phyloP scores from a whole-genome alignment of 2,888 invertebrate genomes.

The Eudasyphora cyanicolor region DNA sequence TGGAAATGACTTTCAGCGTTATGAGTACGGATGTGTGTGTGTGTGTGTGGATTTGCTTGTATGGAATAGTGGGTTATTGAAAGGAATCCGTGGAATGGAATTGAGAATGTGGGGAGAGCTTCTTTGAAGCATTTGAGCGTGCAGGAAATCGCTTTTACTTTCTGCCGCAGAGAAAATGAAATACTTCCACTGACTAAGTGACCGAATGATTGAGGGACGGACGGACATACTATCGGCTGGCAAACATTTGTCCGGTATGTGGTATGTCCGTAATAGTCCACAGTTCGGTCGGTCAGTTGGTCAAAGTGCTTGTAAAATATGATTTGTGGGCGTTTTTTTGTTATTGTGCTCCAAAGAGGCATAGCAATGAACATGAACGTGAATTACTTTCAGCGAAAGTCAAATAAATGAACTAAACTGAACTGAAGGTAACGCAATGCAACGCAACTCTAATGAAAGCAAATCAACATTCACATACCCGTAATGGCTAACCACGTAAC shows the following conservation, averaged over 20 bases:
- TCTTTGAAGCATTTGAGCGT: slow-evolving; percentile 40
- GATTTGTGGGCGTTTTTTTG: slow-evolving; percentile 43
- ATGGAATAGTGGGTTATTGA: neutral
- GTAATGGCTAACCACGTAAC: neutral
- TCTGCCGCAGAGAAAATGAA: slow-evolving; percentile 24
- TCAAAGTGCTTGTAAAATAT: slow-evolving; percentile 26
- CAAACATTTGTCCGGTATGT: neutral
- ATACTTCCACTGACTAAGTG: neutral
- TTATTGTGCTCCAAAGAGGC: too few relatives aligned
- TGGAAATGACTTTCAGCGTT: too few relatives aligned
- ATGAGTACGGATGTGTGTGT: too few relatives aligned
- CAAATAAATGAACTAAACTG: slow-evolving; percentile 29
- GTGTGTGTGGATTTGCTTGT: neutral
- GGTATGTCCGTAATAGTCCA: too few relatives aligned
- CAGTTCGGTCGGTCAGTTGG: neutral
- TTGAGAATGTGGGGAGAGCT: neutral
- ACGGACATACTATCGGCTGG: neutral
- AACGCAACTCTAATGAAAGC: neutral
- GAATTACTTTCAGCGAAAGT: slow-evolving; percentile 54
- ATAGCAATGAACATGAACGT: slow-evolving; percentile 62
- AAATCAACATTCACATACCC: slow-evolving; percentile 30
- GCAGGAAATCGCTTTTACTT: slow-evolving; percentile 61
- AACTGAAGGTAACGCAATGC: too few relatives aligned
- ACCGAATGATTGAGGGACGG: neutral
- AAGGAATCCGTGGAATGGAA: neutral